Evolutionary conservation across 2,888 invertebrate species (phyloP), one percentile per base, ranked within the genome.

Genomic region (Metopia argyrocephala): DNA sequence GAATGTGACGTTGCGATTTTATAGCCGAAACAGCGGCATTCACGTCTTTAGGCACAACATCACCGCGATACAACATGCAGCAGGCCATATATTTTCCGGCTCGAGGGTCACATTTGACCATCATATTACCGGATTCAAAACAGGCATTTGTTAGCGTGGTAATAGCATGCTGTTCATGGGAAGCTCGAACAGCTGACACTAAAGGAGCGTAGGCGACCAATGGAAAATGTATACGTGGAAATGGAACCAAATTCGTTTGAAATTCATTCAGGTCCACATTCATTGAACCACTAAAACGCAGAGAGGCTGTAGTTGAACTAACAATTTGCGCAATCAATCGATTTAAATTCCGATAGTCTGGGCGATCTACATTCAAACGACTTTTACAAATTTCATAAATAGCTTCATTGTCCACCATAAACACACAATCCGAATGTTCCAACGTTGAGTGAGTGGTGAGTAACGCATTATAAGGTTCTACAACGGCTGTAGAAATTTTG

Each of bases 321-420:
- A 97, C 96, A 70, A 95, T 94, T 90, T 95, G 95, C 84, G 96
- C 45, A 79, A 94, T 93, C 54, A 95, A 90, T 20, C 94, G 91
- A 87, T 95, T 95, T 12, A 95, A 89, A 88, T 94, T 94, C 6
- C 92, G 92, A 88, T 94, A 95, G 1, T 93, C 93, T 25, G 95
- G 94, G 28, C 94, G 91, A 79, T 92, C 93, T 66, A 97, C 96
- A 84, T 94, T 94, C 64, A 98, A 92, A 86, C 95, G 95, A 81
- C 95, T 93, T 76, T 96, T 93, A 91, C 97, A 97, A 85, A 98
- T 97, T 87, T 97, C 97, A 89, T 97, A 97, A 86, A 97, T 94
- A n/a, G 98, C 97, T 89, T 98, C 97, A 86, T 98, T 98, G 92
- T 98, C 98, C 21, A 97, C 96, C 95, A 97, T 96, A 89, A 98